These are phyloP conservation scores for Drosophila novamexicana DNA, from an alignment of 1,140 invertebrate genomes.

Conservation along the genomic window DNA sequence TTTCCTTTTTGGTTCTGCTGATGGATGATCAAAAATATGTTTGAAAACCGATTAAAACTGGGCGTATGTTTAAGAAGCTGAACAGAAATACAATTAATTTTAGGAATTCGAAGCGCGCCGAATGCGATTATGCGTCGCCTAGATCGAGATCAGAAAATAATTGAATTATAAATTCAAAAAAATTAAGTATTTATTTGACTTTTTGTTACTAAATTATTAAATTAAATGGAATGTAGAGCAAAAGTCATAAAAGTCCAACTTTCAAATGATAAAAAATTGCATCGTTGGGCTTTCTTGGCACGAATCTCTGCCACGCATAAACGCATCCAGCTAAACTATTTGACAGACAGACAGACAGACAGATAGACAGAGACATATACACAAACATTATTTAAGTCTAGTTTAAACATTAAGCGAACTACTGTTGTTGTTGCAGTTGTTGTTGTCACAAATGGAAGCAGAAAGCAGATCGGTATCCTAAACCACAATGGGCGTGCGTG, in stretches of 20 bases:
- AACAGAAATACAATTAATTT: conserved; percentile 15
- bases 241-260: not conserved
- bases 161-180: not conserved
- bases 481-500: conserved; percentile 78
- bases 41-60: conserved; percentile 12
- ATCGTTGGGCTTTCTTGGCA: conserved; percentile 26
- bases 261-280: not conserved
- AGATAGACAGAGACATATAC: conserved; percentile 36
- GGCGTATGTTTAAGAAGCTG: conserved; percentile 18
- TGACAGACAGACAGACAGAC: conserved; percentile 13
- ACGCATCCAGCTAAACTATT: conserved; percentile 45
- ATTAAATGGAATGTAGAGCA: too few species aligned
- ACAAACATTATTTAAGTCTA: conserved; percentile 78
- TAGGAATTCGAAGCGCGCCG: not conserved
- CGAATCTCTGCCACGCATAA: conserved; percentile 41
- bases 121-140: conserved; percentile 17
- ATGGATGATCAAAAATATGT: conserved; percentile 17
- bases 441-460: conserved; percentile 70
- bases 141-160: not conserved
- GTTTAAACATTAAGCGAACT: conserved; percentile 66
- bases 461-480: conserved; percentile 37
- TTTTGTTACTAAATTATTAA: too few species aligned
- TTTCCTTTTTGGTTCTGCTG: not conserved
- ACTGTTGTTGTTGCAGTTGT: conserved; percentile 31
- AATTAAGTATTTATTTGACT: not conserved